A percentile compares a stretch with the other conserved stretches of the same genome.
These are phyloP conservation scores for Lepidurus apus DNA, from an alignment of 1,140 invertebrate genomes.

Conservation along the genomic window DNA sequence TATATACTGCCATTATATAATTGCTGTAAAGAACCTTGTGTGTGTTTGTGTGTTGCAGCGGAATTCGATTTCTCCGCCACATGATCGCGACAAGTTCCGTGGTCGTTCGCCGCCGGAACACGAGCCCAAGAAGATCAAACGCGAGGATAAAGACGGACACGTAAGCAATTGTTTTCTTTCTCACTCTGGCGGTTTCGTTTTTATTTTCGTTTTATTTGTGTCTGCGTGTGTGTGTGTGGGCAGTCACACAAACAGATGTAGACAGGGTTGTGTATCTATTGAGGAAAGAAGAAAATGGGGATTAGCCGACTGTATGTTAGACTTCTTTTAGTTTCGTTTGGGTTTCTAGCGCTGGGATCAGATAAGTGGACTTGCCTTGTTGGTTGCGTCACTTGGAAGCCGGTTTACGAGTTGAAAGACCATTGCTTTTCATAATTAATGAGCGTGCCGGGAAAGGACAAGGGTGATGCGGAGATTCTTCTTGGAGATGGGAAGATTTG, in stretches of 20 bases:
- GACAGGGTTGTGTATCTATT: not conserved
- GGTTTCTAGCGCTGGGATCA: not conserved
- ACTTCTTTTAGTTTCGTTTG: not conserved
- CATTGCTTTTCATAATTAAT: conserved; percentile 15
- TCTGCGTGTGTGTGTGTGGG: not conserved
- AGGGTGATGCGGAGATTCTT: not conserved
- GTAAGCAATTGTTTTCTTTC: conserved; percentile 34
- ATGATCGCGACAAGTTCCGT: conserved; percentile 47
- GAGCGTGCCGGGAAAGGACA: not conserved
- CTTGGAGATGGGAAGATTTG: conserved; percentile 10
- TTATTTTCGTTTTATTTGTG: not conserved
- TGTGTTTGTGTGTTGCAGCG: conserved; percentile 41
- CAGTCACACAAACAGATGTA: not conserved
- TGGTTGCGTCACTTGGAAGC: not conserved
- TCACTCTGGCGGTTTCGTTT: not conserved
- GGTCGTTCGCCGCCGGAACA: conserved; percentile 42
- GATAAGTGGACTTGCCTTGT: not conserved
- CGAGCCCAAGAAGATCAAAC: conserved; percentile 46
- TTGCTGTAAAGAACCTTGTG: too few species aligned
- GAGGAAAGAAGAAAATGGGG: not conserved
- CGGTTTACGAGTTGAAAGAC: not conserved
- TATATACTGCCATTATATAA: too few species aligned
- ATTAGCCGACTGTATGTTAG: not conserved
- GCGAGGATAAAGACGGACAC: conserved; percentile 39
- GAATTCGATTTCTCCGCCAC: conserved; percentile 48